Percentiles rank a stretch among this genome's conserved stretches.
Evolutionary conservation across 2,113 vertebrate species (phyloP).

Genomic region (Tupaia tana): DNA sequence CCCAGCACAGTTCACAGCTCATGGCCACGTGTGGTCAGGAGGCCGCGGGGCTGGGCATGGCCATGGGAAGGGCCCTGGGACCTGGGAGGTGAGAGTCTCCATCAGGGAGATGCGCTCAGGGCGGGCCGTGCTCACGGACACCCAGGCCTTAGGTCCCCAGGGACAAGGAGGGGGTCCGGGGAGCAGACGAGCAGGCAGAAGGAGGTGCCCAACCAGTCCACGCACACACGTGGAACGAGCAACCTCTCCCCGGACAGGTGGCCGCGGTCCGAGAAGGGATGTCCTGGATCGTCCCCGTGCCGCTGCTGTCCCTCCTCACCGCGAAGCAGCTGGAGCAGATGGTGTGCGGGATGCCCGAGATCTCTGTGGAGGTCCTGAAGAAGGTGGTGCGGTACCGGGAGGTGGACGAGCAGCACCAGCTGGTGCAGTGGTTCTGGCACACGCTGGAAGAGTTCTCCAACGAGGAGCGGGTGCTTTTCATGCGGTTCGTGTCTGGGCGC

Average conservation of each 20-base stretch:
- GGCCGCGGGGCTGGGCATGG: neutral
- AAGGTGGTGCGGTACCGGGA: slow-evolving; percentile 92
- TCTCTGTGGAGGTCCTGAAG: slow-evolving; percentile 92
- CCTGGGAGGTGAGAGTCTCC: neutral
- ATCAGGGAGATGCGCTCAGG: neutral
- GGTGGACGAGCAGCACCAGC: slow-evolving; percentile 92
- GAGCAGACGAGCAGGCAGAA: neutral
- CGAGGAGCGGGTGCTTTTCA: slow-evolving; percentile 92
- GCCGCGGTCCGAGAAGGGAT: slow-evolving; percentile 93
- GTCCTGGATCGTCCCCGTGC: slow-evolving; percentile 93
- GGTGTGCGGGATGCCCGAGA: slow-evolving; percentile 93
- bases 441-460: slow-evolving; percentile 92
- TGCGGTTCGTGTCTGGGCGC: slow-evolving; percentile 92
- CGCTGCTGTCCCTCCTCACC: slow-evolving; percentile 91
- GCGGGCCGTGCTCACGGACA: neutral
- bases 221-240: neutral
- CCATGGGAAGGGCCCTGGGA: neutral
- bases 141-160: neutral
- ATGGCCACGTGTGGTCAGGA: neutral
- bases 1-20: neutral
- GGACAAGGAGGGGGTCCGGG: neutral
- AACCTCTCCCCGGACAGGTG: slow-evolving; percentile 82
- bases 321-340: slow-evolving; percentile 92
- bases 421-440: slow-evolving; percentile 93
- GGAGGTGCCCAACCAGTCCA: neutral